Base-by-base conservation (phyloP, 2,113 vertebrate genomes). In the Redunca redunca region DNA sequence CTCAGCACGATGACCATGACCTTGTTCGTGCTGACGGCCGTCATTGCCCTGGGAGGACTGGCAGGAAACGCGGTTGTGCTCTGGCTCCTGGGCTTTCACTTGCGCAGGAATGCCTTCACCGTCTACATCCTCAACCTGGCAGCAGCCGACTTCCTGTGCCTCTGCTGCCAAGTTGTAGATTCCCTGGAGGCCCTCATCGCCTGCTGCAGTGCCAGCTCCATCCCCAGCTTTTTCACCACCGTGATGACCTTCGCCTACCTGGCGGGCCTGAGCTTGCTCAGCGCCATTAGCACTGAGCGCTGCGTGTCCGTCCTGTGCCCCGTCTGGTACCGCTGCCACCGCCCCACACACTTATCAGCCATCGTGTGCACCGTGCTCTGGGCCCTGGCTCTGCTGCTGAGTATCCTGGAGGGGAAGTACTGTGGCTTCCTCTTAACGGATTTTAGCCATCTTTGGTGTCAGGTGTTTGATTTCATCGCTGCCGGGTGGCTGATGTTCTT, bases 21-120 rank as follows among this genome's bases (percentile, higher is more conserved):
- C 15, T 0, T 23, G 15, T 3, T 2, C 25, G 25, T 8, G 1
- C 43, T 93, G 57, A 40, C 0, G 0, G 0, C 67, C 5, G 3
- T 28, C 23, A 19, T 64, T 1, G 48, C 46, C 19, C 23, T 93
- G 15, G 28, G 12, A 2, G 87, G 83, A 4, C 58, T 96, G 92
- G 25, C 5, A 2, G 82, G 78, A 86, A 96, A 97, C 4, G 0
- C 1, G 0, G 2, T 2, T 19, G 87, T 95, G 50, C 60, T 85
- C 21, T 89, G 92, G 93, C n/a, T 96, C 6, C 92, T 89, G 46
- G 43, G 77, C 23, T 88, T 94, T 55, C 21, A 5, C 23, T 5
- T 64, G 19, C 26, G 0, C 58, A 78, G 91, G 26, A 92, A 81
- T 0, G 0, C 21, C 28, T 90, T 92, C 82, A 85, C 89, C 0